phyloP scores from a whole-genome alignment of 2,113 vertebrate species.

The Tiliqua scincoides region DNA sequence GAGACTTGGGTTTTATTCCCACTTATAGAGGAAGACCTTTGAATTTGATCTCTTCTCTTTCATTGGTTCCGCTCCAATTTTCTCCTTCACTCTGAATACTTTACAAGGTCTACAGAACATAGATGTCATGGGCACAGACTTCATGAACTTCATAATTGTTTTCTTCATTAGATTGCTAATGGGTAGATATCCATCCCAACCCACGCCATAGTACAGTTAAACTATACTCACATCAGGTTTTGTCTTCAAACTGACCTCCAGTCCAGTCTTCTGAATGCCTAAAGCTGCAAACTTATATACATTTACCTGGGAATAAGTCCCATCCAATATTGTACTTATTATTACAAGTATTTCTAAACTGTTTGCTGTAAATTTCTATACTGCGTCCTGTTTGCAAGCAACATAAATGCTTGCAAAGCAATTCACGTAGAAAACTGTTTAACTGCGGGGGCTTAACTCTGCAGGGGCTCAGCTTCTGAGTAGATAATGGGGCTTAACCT shows the following conservation, averaged over 20 bases:
- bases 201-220: background rate
- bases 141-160: background rate
- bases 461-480: too few relatives aligned
- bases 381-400: too few relatives aligned
- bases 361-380: too few relatives aligned
- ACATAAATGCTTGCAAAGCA: too few relatives aligned
- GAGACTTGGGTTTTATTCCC: background rate
- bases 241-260: background rate
- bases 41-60: background rate
- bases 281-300: too few relatives aligned
- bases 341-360: too few relatives aligned
- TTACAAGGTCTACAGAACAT: background rate
- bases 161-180: background rate
- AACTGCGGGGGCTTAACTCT: too few relatives aligned
- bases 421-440: too few relatives aligned
- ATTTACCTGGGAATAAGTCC: too few relatives aligned
- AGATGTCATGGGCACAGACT: background rate
- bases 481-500: too few relatives aligned
- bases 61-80: background rate
- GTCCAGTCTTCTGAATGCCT: too few relatives aligned
- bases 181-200: background rate
- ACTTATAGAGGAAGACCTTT: background rate
- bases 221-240: background rate
- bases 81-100: background rate
- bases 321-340: too few relatives aligned